Percentiles rank a stretch among this genome's conserved stretches.
Evolutionary conservation across 2,113 vertebrate species (phyloP).

Genomic region (Buteo buteo): DNA sequence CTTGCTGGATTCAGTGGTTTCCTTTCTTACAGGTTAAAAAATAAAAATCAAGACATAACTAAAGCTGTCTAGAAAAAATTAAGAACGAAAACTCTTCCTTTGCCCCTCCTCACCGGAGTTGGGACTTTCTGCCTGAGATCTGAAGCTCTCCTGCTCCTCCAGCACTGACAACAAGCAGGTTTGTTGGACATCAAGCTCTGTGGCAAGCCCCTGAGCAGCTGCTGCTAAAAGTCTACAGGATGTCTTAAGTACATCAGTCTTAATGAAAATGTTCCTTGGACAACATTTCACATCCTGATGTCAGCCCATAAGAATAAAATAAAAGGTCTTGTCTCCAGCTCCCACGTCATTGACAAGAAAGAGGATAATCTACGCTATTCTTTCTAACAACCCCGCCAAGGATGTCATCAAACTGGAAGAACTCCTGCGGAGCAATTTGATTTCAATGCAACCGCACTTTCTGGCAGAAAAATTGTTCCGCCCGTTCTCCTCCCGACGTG

Average conservation of each 20-base stretch:
- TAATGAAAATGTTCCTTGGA: neutral
- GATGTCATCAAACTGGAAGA: neutral
- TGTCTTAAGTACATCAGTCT: neutral
- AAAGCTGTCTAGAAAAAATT: neutral
- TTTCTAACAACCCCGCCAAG: neutral
- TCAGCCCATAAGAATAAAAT: neutral
- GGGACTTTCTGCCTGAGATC: neutral
- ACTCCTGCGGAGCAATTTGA: neutral
- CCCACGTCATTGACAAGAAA: neutral
- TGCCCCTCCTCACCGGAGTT: neutral
- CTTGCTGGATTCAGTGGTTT: neutral
- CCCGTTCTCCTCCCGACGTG: rapidly evolving
- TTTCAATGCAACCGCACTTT: neutral
- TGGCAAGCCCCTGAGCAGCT: neutral
- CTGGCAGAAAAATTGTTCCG: neutral
- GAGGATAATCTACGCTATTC: neutral
- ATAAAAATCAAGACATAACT: neutral
- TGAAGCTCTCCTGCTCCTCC: neutral
- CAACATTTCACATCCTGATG: neutral
- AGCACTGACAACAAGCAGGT: neutral
- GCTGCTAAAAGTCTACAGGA: neutral
- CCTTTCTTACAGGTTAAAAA: neutral
- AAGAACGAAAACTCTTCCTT: neutral
- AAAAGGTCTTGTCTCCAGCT: neutral
- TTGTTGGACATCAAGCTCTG: neutral